These are phyloP conservation scores for Apamea monoglypha DNA, from an alignment of 2,888 invertebrate genomes.

Conservation along the genomic window DNA sequence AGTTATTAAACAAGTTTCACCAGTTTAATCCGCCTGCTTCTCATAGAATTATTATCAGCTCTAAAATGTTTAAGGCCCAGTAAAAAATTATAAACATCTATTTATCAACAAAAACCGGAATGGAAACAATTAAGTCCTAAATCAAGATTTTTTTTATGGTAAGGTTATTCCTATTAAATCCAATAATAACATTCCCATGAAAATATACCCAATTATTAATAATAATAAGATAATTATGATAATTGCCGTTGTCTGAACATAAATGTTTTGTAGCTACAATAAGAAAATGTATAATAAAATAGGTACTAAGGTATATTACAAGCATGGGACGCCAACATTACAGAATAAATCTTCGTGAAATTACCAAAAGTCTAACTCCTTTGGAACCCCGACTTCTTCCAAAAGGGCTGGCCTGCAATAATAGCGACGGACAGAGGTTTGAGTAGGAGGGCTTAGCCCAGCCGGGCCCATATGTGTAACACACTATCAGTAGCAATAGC, in stretches of 20 bases:
- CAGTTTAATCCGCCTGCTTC: neutral
- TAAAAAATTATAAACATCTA: neutral
- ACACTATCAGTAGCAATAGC: too few relatives aligned
- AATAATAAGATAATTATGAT: neutral
- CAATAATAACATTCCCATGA: slow-evolving; percentile 11
- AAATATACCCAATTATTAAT: neutral
- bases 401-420: neutral
- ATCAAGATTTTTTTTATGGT: neutral
- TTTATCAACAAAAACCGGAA: slow-evolving; percentile 32
- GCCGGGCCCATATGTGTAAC: too few relatives aligned
- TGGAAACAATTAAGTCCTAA: neutral
- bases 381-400: neutral
- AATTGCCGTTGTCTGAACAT: neutral
- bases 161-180: slow-evolving; percentile 6
- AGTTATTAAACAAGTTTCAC: slow-evolving; percentile 13
- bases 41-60: neutral
- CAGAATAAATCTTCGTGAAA: neutral
- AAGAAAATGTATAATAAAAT: neutral
- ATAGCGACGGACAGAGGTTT: neutral
- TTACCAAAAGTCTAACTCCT: neutral
- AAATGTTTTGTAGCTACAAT: neutral
- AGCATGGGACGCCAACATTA: neutral
- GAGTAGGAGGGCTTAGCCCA: neutral
- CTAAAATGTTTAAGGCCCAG: neutral
- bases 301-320: neutral